Conservation (phyloP, 2,797 vertebrate genomes). For the Tokudaia tokunoshimensis region DNA sequence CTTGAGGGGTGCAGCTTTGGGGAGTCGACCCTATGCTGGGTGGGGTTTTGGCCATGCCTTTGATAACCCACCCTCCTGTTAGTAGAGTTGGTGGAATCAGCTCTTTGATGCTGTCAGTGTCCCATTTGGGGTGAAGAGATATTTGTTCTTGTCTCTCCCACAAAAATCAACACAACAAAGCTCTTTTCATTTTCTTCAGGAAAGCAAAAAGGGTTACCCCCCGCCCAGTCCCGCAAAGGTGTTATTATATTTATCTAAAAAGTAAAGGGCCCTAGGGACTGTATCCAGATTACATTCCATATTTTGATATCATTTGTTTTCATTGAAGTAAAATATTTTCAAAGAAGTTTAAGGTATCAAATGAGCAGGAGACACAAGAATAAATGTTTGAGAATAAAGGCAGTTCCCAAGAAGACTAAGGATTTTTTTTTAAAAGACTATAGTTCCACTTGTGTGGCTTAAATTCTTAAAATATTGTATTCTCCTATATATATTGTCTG, state of each 20-base stretch:
- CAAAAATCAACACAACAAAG: neutral
- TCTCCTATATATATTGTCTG: neutral
- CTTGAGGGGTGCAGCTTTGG: neutral
- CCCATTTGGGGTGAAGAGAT: neutral
- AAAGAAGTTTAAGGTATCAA: conserved; percentile 41
- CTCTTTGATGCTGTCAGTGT: neutral
- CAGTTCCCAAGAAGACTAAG: too few species aligned
- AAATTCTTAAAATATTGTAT: too few species aligned
- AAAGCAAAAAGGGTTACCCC: conserved; percentile 29
- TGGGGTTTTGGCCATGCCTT: neutral
- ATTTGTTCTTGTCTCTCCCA: neutral
- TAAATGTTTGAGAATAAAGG: too few species aligned
- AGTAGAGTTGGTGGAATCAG: neutral
- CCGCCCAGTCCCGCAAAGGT: too few species aligned
- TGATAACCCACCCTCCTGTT: neutral
- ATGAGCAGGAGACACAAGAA: conserved; percentile 16
- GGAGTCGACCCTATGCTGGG: neutral
- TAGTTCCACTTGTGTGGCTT: too few species aligned
- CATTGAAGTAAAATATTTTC: conserved; percentile 47
- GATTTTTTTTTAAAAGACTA: too few species aligned
- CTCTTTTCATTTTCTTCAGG: neutral
- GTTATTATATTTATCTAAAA: conserved; percentile 49
- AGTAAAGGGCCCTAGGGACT: neutral
- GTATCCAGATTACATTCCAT: conserved; percentile 33
- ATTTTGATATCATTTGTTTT: conserved; percentile 50